Base-by-base conservation (phyloP, 2,113 vertebrate genomes). In the Limanda limanda region DNA sequence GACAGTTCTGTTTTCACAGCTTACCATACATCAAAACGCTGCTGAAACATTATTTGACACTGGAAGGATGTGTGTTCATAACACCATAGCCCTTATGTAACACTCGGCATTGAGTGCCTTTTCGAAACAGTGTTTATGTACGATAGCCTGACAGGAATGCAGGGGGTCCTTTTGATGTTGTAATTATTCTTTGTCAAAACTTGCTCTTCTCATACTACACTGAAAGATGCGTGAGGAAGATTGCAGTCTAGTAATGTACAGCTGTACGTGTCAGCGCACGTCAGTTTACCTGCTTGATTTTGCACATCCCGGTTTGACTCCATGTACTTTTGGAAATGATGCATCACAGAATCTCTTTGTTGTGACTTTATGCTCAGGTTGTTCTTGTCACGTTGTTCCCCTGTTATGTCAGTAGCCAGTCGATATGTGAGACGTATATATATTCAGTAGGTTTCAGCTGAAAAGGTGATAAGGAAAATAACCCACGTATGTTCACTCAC, bases 151-250 rank as follows among this genome's bases (percentile, higher is more conserved):
- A 12, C 12, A 78, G 78, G 69, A 82, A 86, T 82, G 75, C 20
- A 23, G 0, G 58, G 55, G 2, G 0, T 12, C 2, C 17, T 23
- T 3, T 5, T 1, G 37, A 45, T 45, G 63, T 5, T 45, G 48
- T 18, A 51, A 62, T 71, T 20, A 77, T 23, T 52, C 48, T 72
- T 52, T 62, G 65, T 73, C 68, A 17, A 31, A 73, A 78, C 76
- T 71, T 71, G 79, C 25, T 68, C 18, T 51, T 64, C 5, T 27
- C 40, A 56, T 6, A 6, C 10, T n/a, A n/a, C 12, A 31, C 24
- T 24, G 37, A 48, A 52, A 58, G 13, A 62, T 35, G 55, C 25
- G 20, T 20, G 40, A 40, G 3, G 13, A 31, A 2, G n/a, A 37
- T 9, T n/a, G n/a, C 56, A 42, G 31, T 5, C 20, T 51, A n/a